Evolutionary conservation across 2,888 invertebrate genomes (phyloP), one percentile per base, ranked within the genome.

Genomic region (Zygogramma bicolorata): DNA sequence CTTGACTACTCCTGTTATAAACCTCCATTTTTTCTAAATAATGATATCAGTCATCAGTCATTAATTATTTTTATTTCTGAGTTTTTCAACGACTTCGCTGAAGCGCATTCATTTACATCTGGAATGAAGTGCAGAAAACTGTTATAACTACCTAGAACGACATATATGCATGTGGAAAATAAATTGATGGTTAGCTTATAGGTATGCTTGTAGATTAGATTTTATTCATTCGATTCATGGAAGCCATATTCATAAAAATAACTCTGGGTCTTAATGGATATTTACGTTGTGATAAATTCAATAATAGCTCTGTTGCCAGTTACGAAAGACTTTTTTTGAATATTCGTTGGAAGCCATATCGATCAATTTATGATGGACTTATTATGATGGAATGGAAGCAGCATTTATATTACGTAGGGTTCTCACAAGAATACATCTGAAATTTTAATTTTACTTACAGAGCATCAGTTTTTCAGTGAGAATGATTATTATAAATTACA

Each of bases 181-280:
- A 76, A 73, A 74, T 76, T 74, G 71, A 76, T 69, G 65, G 69
- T 61, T 46, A 71, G 69, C 60, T 68, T 70, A 73, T 73, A 38
- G 76, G 73, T 67, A 74, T 73, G 74, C 70, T 72, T 65, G 68
- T 70, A 69, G 74, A 77, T 77, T 74, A 74, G 73, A 76, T 76
- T 77, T 79, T 77, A 79, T 79, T 53, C 15, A 63, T 71, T 63
- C 46, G 71, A 65, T 79, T 79, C 79, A 53, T 18, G 53, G 79
- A 79, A 79, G 75, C 70, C 62, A 76, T 77, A 76, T 79, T 77
- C 79, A 77, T 79, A 77, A 77, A 77, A 76, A 67, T 74, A 74
- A 68, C 65, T 38, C 22, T 1, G 38, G 40, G 57, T 42, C 18
- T 20, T 71, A 42, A 71, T 53, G 61, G 53, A 22, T 65, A 53